Evolutionary conservation across 1,140 invertebrate genomes (phyloP), one percentile per base, ranked within the genome.

Genomic region (Chironomus tepperi): DNA sequence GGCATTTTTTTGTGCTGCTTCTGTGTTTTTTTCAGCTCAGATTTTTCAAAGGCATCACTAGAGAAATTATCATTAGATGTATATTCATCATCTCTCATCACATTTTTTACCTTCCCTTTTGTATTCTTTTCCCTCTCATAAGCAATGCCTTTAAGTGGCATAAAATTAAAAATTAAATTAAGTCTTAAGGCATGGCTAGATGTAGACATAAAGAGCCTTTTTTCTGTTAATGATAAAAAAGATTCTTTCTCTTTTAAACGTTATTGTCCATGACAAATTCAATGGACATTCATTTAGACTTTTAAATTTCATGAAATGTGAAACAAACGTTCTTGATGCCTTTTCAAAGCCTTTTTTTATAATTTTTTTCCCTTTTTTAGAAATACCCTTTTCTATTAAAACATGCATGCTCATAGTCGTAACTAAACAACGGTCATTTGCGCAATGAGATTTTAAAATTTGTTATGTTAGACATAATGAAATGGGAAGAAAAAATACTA

Each of bases 81-180:
- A 15, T 57, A 57, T 57, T 57, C n/a, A 57, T 57, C 47, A 57
- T 57, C n/a, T 57, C 47, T 15, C 24, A 2, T 34, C 24, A 57
- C 47, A 3, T 57, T 57, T 57, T 57, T 12, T n/a, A n/a, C 47
- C 12, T 57, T 15, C 10, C 10, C n/a, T 12, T 57, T 5, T 57
- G 12, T 57, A 57, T 57, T 34, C 24, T 34, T 34, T 34, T 34
- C 2, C 24, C 24, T 34, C 24, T 34, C 24, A 34, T 34, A 34
- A 34, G 24, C 24, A 34, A 34, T 34, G 24, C 47, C 15, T 57
- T 57, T n/a, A n/a, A 57, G n/a, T 57, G 47, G 47, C 47, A 57
- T n/a, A 57, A 15, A n/a, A 57, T 57, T 57, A 57, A 57, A 57
- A 57, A 57, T 57, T 57, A 57, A 57, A 57, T 57, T 57, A 57